phyloP scores from a whole-genome alignment of 2,113 vertebrate genomes.

The Chrysochloris asiatica region DNA sequence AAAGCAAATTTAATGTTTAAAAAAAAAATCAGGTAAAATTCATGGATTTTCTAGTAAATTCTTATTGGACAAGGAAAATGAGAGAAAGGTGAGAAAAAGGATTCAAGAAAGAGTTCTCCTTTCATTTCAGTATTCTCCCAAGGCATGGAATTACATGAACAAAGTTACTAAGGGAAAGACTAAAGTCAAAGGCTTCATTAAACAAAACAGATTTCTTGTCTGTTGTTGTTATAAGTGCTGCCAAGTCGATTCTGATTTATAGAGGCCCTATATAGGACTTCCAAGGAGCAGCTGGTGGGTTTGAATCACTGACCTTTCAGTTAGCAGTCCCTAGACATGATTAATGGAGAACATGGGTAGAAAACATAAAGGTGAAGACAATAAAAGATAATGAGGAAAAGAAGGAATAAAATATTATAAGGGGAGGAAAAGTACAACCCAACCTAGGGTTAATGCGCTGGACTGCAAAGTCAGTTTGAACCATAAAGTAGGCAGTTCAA shows the following conservation, averaged over 20 bases:
- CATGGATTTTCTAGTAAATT: conserved; percentile 31
- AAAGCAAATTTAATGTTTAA: not conserved
- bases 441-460: too few species aligned
- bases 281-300: too few species aligned
- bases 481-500: too few species aligned
- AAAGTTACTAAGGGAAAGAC: not conserved
- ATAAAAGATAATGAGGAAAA: not conserved
- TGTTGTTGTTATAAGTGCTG: too few species aligned
- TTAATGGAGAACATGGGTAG: not conserved
- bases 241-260: too few species aligned
- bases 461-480: too few species aligned
- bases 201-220: not conserved
- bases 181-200: not conserved
- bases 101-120: not conserved
- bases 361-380: not conserved
- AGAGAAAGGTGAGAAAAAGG: not conserved
- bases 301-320: too few species aligned
- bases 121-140: not conserved
- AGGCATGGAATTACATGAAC: not conserved
- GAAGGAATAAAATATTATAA: not conserved
- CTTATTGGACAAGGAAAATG: conserved; percentile 1
- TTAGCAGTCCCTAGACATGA: too few species aligned
- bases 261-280: too few species aligned
- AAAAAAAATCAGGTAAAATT: not conserved
- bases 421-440: not conserved